phyloP scores from a whole-genome alignment of 2,797 vertebrate genomes.

The Coluber constrictor region DNA sequence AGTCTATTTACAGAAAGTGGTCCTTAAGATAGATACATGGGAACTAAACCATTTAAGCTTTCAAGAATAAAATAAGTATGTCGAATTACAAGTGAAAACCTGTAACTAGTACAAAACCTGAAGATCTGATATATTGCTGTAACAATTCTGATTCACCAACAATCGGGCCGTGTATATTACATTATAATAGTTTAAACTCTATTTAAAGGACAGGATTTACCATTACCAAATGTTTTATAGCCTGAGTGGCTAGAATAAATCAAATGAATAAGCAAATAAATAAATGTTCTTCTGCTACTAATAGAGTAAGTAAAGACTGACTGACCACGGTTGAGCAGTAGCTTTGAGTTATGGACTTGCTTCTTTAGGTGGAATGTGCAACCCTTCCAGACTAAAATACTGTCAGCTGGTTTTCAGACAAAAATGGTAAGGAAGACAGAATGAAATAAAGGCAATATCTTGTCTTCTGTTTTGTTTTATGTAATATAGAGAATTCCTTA shows the following conservation, averaged over 20 bases:
- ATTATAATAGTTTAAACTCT: background rate
- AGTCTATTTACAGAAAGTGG: background rate
- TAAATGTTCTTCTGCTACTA: background rate
- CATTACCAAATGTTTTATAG: background rate
- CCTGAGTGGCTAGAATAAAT: background rate
- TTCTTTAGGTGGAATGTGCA: background rate
- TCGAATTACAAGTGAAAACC: background rate
- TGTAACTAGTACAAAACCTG: background rate
- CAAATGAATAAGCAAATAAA: background rate
- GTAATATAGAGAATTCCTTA: background rate
- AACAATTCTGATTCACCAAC: background rate
- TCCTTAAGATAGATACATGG: background rate
- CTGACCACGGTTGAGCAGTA: background rate
- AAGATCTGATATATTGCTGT: background rate
- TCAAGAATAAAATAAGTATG: background rate
- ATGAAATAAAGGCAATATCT: background rate
- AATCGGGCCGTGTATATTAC: background rate
- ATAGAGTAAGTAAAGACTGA: background rate
- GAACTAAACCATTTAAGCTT: background rate
- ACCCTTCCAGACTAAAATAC: background rate
- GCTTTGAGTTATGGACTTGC: background rate
- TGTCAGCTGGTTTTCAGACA: background rate
- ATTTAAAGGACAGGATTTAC: background rate
- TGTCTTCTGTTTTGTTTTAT: background rate
- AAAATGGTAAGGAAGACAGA: background rate